phyloP scores from a whole-genome alignment of 2,113 vertebrate genomes.

The Hiodon alosoides region DNA sequence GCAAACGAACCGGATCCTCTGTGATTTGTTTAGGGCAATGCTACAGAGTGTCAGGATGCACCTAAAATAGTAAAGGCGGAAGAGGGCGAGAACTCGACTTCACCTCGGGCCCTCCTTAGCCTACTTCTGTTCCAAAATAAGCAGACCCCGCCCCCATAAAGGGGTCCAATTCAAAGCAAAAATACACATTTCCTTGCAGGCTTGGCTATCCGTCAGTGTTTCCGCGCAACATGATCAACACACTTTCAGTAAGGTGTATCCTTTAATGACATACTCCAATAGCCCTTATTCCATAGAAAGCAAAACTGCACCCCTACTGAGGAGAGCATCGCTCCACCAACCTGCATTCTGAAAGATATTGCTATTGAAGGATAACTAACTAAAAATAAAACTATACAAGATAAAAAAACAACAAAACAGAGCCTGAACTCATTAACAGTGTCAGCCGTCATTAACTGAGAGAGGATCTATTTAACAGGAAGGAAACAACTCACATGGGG shows the following conservation, averaged over 20 bases:
- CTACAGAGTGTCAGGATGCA: neutral
- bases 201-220: no score
- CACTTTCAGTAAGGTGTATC: no score
- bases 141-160: neutral
- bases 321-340: neutral
- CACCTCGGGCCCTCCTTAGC: neutral
- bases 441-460: conserved; percentile 11
- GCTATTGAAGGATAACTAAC: neutral
- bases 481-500: neutral
- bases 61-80: neutral
- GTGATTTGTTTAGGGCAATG: no score
- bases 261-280: neutral
- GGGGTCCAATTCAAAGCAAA: no score
- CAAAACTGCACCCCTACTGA: neutral
- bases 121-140: neutral
- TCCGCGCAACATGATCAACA: no score
- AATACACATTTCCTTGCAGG: no score
- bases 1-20: no score
- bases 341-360: neutral
- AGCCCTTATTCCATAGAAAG: no score
- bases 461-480: conserved; percentile 9
- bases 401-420: neutral
- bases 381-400: neutral
- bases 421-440: conserved; percentile 19
- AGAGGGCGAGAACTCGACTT: neutral